Evolutionary conservation across 2,797 vertebrate species (phyloP).

Genomic region (Dromococcyx pavoninus): DNA sequence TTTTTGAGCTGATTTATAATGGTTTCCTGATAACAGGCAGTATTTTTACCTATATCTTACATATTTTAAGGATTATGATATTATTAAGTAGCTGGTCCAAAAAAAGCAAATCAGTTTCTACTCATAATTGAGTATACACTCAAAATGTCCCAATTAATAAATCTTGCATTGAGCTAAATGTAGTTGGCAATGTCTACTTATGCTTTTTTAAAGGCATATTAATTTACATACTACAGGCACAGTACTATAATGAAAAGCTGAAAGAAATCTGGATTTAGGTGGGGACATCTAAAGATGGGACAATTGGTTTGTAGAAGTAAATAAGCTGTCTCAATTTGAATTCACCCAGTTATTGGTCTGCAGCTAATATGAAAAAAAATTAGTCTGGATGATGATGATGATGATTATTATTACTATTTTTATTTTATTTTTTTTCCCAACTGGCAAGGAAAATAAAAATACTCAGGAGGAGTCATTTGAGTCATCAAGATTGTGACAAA

Average conservation of each 20-base stretch:
- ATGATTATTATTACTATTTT: no score
- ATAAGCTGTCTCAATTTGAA: neutral
- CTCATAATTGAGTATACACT: neutral
- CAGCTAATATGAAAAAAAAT: neutral
- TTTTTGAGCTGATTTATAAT: neutral
- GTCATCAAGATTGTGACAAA: neutral
- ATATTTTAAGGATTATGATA: slow-evolving; percentile 1
- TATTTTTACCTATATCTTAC: slow-evolving; percentile 11
- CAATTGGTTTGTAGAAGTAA: neutral
- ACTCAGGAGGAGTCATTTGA: neutral
- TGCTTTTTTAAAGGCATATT: neutral
- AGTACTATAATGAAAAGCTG: neutral
- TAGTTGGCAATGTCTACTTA: neutral
- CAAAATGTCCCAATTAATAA: neutral
- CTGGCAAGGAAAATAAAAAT: neutral
- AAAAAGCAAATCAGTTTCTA: neutral
- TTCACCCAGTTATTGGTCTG: neutral
- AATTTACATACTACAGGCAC: neutral
- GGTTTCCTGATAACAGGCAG: neutral
- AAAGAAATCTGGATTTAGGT: neutral
- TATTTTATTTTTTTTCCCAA: neutral
- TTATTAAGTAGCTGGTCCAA: neutral
- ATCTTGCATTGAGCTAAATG: neutral
- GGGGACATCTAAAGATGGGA: neutral
- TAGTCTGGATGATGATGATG: neutral